A percentile compares a stretch with the other conserved stretches of the same genome.
These are phyloP conservation scores for Strix aluco DNA, from an alignment of 2,113 vertebrate genomes.

Conservation along the genomic window DNA sequence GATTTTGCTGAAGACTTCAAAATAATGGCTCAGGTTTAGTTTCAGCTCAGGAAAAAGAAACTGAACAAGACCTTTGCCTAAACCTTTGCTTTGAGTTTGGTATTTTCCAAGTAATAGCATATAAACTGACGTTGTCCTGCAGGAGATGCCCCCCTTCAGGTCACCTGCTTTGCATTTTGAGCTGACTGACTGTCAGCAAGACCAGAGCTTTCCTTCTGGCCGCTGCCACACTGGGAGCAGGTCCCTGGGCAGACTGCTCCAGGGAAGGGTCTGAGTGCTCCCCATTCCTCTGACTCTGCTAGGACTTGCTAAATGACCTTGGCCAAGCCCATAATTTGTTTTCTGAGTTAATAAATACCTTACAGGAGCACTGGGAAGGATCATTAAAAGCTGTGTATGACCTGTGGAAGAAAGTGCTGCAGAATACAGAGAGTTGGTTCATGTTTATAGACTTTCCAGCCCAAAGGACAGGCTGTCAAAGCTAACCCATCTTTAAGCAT, in stretches of 20 bases:
- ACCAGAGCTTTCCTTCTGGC: neutral
- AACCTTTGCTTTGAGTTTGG: neutral
- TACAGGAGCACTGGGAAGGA: neutral
- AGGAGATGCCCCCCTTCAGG: neutral
- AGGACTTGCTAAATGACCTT: constrained; percentile 22
- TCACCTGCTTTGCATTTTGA: neutral
- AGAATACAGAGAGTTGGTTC: accelerated
- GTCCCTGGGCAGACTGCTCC: neutral
- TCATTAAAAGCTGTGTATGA: neutral
- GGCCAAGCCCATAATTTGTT: neutral
- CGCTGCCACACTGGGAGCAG: neutral
- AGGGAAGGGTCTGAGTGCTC: neutral
- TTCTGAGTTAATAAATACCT: constrained; percentile 49
- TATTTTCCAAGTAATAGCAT: neutral
- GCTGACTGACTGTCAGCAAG: neutral
- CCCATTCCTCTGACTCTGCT: neutral
- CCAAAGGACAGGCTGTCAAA: neutral
- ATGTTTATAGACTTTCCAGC: neutral
- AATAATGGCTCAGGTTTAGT: neutral
- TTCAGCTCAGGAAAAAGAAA: neutral
- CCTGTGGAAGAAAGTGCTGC: neutral
- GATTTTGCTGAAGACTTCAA: neutral
- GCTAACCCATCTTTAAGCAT: neutral
- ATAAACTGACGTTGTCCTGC: neutral
- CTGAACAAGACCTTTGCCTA: neutral